Evolutionary conservation across 2,888 invertebrate genomes (phyloP).

Genomic region (Sarcophaga carnaria): DNA sequence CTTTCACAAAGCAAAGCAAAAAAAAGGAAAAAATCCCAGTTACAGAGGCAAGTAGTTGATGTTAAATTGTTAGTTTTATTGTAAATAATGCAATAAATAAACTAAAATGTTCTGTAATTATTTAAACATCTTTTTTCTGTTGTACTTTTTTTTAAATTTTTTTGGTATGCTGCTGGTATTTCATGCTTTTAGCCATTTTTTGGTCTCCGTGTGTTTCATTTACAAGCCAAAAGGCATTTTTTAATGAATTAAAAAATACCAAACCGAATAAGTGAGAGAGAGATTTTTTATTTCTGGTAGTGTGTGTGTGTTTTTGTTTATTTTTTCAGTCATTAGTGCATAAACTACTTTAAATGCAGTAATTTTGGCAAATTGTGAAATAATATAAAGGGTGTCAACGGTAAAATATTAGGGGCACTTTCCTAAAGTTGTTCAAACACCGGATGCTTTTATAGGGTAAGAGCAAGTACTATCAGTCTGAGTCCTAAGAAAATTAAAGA

Average conservation of each 20-base stretch:
- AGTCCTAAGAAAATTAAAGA: no score
- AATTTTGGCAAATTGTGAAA: neutral
- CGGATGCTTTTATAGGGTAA: no score
- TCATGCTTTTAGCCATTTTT: neutral
- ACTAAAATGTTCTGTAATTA: constrained; percentile 54
- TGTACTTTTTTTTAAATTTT: neutral
- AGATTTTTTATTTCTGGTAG: neutral
- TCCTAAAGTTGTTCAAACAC: no score
- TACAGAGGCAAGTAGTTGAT: constrained; percentile 18
- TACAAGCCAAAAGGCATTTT: constrained; percentile 38
- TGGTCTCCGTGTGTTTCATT: neutral
- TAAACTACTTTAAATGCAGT: constrained; percentile 30
- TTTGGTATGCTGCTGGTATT: no score
- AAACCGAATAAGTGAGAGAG: neutral
- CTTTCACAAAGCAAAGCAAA: no score
- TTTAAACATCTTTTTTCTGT: constrained; percentile 41
- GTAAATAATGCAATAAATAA: constrained; percentile 54
- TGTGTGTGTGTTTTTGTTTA: neutral
- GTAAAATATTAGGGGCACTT: no score
- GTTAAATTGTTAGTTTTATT: constrained; percentile 59
- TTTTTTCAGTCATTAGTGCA: constrained; percentile 45
- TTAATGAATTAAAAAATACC: constrained; percentile 47
- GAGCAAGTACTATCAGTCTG: no score
- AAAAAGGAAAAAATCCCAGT: neutral
- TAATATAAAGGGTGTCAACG: no score